Evolutionary conservation across 2,797 vertebrate genomes (phyloP).

Genomic region (Coccyzus lansbergi): DNA sequence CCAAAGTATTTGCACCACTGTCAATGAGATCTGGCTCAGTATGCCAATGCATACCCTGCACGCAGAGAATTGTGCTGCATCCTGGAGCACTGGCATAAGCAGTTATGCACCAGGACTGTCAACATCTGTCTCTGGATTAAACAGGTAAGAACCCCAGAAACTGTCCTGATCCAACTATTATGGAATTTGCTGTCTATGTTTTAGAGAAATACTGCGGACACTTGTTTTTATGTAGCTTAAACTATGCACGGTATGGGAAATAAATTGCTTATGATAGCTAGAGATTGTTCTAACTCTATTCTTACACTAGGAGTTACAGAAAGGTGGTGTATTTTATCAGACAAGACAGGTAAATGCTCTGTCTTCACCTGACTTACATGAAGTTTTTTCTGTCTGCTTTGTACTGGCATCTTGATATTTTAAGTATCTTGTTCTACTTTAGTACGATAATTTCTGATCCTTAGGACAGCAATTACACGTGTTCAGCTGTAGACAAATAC

Average conservation of each 20-base stretch:
- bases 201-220: neutral
- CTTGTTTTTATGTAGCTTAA: neutral
- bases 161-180: neutral
- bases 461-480: neutral
- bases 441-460: neutral
- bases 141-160: slow-evolving; percentile 55
- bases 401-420: neutral
- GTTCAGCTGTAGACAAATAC: neutral
- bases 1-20: neutral
- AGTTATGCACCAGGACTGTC: neutral
- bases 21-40: neutral
- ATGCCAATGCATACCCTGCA: neutral
- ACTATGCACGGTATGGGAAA: neutral
- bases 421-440: neutral
- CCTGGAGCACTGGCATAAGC: slow-evolving; percentile 5
- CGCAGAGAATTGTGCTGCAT: neutral
- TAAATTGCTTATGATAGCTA: neutral
- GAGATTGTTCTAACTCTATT: neutral
- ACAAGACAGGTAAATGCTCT: neutral
- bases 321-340: neutral
- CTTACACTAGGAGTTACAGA: neutral
- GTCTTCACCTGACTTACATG: neutral
- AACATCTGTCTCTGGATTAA: slow-evolving; percentile 28
- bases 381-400: neutral
- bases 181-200: neutral